Conservation (phyloP, 2,888 invertebrate species). For the Apodemia zela region DNA sequence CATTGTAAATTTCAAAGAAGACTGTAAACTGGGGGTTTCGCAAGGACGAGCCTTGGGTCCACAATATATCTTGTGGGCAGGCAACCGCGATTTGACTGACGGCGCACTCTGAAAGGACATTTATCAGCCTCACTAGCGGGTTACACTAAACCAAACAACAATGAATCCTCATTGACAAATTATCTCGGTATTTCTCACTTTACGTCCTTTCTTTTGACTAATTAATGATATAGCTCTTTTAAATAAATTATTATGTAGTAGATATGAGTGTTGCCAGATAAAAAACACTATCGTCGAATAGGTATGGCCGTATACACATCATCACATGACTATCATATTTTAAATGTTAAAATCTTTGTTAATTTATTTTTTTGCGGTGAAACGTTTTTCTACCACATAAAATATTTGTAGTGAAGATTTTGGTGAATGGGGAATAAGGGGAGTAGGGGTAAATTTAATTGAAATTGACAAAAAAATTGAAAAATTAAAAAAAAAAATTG, state of each 20-base stretch:
- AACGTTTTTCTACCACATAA: too few species aligned
- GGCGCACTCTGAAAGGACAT: conserved; percentile 77
- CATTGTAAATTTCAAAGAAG: conserved; percentile 71
- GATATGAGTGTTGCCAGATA: not conserved
- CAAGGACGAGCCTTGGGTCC: conserved; percentile 68
- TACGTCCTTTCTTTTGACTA: conserved; percentile 61
- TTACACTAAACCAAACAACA: conserved; percentile 78
- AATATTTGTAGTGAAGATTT: too few species aligned
- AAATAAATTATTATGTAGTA: not conserved
- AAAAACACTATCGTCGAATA: too few species aligned
- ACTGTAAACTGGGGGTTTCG: conserved; percentile 53
- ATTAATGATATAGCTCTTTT: conserved; percentile 32
- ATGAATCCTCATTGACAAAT: conserved; percentile 80
- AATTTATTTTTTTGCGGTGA: too few species aligned
- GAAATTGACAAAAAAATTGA: too few species aligned
- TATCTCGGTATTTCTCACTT: conserved; percentile 67
- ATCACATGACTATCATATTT: too few species aligned
- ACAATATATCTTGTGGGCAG: conserved; percentile 79
- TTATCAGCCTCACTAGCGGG: conserved; percentile 78
- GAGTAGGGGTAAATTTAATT: too few species aligned
- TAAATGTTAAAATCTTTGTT: too few species aligned
- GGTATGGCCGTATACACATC: too few species aligned
- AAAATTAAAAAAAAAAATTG: too few species aligned
- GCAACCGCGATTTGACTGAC: conserved; percentile 80
- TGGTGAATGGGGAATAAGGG: too few species aligned